Evolutionary conservation across 2,888 invertebrate genomes (phyloP), one percentile per base, ranked within the genome.

Genomic region (Polyommatus icarus): DNA sequence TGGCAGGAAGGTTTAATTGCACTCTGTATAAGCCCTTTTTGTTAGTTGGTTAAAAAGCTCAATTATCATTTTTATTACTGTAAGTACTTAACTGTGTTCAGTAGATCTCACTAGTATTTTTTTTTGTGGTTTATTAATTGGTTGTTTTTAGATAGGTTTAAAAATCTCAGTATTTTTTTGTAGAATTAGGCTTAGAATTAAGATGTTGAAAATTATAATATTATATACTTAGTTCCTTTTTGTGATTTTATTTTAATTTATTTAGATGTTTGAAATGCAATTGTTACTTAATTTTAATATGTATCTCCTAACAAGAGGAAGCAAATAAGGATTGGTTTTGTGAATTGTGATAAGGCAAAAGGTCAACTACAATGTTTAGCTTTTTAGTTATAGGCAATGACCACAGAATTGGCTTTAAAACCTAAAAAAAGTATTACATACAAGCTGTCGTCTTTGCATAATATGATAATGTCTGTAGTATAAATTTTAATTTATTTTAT

Each of bases 131-230:
- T 67, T 32, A 10, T 4, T 67, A 24, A 29, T 29, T 32, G 20
- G 12, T 54, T 54, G 61, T 61, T 61, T 20, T n/a, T 57, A 57
- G 20, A 18, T 57, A 57, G 57, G n/a, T 18, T 57, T 5, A 57
- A 59, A 61, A 61, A 61, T 61, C 61, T 61, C 61, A 61, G 61
- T 61, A 61, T 61, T 61, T 24, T 24, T 61, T 61, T 61, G 10
- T 10, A 61, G 20, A 24, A 20, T 1, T 67, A 67, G 29, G 29
- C 24, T 24, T 67, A 67, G 67, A 29, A 15, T 29, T 67, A 29
- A 32, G 24, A 24, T 67, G 61, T 8, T 67, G 67, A 29, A 67
- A 67, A 15, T 32, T 32, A 67, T 24, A n/a, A n/a, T n/a, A n/a
- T n/a, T n/a, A 24, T 24, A 1, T 32, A 32, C 0, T 2, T 15